Base-by-base conservation (phyloP, 2,797 vertebrate species). In the Sylvilagus floridanus region DNA sequence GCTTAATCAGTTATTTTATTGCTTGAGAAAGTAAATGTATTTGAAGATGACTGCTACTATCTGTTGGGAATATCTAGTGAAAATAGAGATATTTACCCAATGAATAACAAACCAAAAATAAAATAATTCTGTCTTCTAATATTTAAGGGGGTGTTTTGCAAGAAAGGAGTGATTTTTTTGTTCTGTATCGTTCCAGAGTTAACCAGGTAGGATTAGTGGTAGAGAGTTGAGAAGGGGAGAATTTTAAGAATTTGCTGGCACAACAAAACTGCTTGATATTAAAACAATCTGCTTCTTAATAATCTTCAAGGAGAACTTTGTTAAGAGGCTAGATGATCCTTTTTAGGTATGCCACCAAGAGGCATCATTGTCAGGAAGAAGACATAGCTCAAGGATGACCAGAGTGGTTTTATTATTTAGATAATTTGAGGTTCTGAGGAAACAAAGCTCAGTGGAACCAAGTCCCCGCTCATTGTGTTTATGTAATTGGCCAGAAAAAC, bases 91-190 rank as follows among this genome's bases (percentile, higher is more conserved):
- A 62, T 66, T 88, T 92, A 76, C 28, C 68, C 82, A 72, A 93
- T 81, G 82, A 86, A 71, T 73, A 89, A 32, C 24, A 91, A 11
- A 68, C 5, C 79, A 82, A 77, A 62, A 28, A 30, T 32, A 89
- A 96, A 90, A 72, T 88, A 93, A 89, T 81, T 91, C 54, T 92
- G 37, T 22, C 13, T 93, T 91, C 14, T 89, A 93, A 91, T 78
- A 89, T 71, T 52, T n/a, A 84, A 93, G 66, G 72, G 28, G 82
- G 5, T 91, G 81, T 93, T 84, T 92, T 87, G 30, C 28, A 91
- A 13, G 66, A 95, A 86, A 76, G 7, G 22, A 71, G 94, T 95
- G 81, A 32, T 88, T 79, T 76, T 76, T 91, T 82, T 78, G 35
- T 90, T 72, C 50, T 60, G 7, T 69, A 69, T 84, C 87, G 93